These are phyloP conservation scores for Coleophora deauratella DNA, from an alignment of 2,888 invertebrate species.

Conservation along the genomic window DNA sequence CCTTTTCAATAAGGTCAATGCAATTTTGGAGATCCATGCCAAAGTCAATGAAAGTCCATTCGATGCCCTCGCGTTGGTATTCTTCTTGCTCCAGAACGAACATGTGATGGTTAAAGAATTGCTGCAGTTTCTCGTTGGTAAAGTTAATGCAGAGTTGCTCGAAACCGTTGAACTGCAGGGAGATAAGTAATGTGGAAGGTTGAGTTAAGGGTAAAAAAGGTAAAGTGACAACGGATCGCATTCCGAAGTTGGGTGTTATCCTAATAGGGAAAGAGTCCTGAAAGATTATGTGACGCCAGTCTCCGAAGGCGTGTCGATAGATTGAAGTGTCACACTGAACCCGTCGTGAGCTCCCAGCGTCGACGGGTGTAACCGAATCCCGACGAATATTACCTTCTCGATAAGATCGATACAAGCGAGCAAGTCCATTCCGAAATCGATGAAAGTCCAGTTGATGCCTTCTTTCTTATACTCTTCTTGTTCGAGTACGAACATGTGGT, in stretches of 20 bases:
- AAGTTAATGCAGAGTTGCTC: slow-evolving; percentile 99
- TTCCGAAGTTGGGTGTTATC: slow-evolving; percentile 47
- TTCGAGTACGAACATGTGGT: slow-evolving; percentile 98
- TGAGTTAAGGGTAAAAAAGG: slow-evolving; percentile 41
- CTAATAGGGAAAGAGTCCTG: slow-evolving; percentile 21
- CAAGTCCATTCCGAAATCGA: slow-evolving; percentile 98
- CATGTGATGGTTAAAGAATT: slow-evolving; percentile 99
- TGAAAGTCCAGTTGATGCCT: slow-evolving; percentile 96
- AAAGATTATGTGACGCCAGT: slow-evolving; percentile 17
- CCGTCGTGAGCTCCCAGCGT: slow-evolving; percentile 32
- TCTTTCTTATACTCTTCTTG: slow-evolving; percentile 97
- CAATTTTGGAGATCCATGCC: slow-evolving; percentile 97
- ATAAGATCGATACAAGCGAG: slow-evolving; percentile 96
- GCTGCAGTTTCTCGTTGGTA: slow-evolving; percentile 98
- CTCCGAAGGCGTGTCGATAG: slow-evolving; percentile 1
- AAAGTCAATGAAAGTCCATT: slow-evolving; percentile 98
- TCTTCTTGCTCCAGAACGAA: slow-evolving; percentile 98
- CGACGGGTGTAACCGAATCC: slow-evolving; percentile 25
- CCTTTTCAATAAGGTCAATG: slow-evolving; percentile 97
- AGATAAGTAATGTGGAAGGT: slow-evolving; percentile 54
- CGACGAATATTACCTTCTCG: slow-evolving; percentile 84
- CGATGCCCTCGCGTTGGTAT: slow-evolving; percentile 94
- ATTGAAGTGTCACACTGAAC: slow-evolving; percentile 8
- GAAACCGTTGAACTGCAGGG: slow-evolving; percentile 92
- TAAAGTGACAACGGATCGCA: slow-evolving; percentile 51